Conservation (phyloP, 1,140 invertebrate genomes). For the Apis laboriosa region DNA sequence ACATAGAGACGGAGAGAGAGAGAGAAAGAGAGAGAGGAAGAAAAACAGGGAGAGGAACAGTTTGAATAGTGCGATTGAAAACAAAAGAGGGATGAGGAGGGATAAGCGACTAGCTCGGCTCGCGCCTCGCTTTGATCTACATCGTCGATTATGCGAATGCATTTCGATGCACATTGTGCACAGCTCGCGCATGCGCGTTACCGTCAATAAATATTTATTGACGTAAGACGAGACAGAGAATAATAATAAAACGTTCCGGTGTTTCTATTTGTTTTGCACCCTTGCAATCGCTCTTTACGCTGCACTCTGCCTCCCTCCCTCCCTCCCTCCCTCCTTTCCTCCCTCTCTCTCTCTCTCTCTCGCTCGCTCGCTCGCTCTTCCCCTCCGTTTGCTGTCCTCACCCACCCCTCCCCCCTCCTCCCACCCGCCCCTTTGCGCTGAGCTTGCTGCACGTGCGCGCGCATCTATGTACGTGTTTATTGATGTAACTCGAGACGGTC, state of each 20-base stretch:
- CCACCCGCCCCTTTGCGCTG: not conserved
- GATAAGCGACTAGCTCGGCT: not conserved
- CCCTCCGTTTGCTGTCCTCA: not conserved
- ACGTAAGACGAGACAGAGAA: constrained; percentile 63
- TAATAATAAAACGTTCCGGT: constrained; percentile 58
- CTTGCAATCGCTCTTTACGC: constrained; percentile 12
- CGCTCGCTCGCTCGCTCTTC: too few species aligned
- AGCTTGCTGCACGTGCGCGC: constrained; percentile 59
- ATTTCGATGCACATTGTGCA: constrained; percentile 46
- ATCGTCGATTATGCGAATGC: constrained; percentile 61
- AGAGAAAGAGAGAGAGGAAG: not conserved
- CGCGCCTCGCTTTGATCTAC: constrained; percentile 24
- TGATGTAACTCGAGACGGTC: constrained; percentile 70
- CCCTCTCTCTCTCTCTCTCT: too few species aligned
- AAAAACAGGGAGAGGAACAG: not conserved
- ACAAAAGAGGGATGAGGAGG: not conserved
- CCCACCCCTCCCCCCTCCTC: not conserved
- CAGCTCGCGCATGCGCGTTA: constrained; percentile 46
- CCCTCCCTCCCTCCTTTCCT: too few species aligned
- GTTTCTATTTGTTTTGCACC: constrained; percentile 39
- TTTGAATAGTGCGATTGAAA: constrained; percentile 33
- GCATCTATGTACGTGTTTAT: constrained; percentile 70
- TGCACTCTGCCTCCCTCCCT: not conserved
- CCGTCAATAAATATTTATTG: constrained; percentile 71
- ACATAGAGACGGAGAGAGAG: not conserved